Evolutionary conservation across 1,140 invertebrate genomes (phyloP).

Genomic region (Drosophila ohnishii): DNA sequence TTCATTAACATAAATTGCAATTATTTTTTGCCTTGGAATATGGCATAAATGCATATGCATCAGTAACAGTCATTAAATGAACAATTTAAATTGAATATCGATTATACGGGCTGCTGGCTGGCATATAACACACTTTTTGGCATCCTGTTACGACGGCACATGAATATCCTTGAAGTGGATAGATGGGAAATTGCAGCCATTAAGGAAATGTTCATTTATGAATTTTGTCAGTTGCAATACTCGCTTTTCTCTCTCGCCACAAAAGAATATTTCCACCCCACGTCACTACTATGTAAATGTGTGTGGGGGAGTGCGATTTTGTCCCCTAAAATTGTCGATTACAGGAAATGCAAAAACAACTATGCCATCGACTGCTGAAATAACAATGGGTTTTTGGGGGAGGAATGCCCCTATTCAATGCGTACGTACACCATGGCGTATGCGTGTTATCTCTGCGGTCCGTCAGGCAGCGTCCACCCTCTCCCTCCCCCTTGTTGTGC

Average conservation of each 20-base stretch:
- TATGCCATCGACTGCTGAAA: slow-evolving; percentile 10
- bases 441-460: slow-evolving; percentile 68
- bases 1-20: slow-evolving; percentile 43
- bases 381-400: slow-evolving; percentile 15
- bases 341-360: slow-evolving; percentile 19
- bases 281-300: slow-evolving; percentile 6
- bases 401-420: neutral
- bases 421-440: slow-evolving; percentile 62
- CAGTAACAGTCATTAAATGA: slow-evolving; percentile 41
- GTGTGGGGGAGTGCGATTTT: no score
- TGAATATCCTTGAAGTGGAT: slow-evolving; percentile 43
- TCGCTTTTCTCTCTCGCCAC: slow-evolving; percentile 2
- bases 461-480: slow-evolving; percentile 7
- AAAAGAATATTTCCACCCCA: slow-evolving; percentile 29
- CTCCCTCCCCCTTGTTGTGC: slow-evolving; percentile 6
- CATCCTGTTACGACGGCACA: slow-evolving; percentile 33
- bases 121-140: slow-evolving; percentile 28
- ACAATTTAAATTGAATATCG: slow-evolving; percentile 59
- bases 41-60: slow-evolving; percentile 8
- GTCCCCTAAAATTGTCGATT: slow-evolving; percentile 42
- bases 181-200: slow-evolving; percentile 31
- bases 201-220: slow-evolving; percentile 74
- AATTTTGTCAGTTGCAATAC: slow-evolving; percentile 53
- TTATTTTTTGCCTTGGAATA: slow-evolving; percentile 38
- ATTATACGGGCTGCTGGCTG: slow-evolving; percentile 28